These are phyloP conservation scores for Synaphobranchus kaupii DNA, from an alignment of 2,797 vertebrate species.

Conservation along the genomic window DNA sequence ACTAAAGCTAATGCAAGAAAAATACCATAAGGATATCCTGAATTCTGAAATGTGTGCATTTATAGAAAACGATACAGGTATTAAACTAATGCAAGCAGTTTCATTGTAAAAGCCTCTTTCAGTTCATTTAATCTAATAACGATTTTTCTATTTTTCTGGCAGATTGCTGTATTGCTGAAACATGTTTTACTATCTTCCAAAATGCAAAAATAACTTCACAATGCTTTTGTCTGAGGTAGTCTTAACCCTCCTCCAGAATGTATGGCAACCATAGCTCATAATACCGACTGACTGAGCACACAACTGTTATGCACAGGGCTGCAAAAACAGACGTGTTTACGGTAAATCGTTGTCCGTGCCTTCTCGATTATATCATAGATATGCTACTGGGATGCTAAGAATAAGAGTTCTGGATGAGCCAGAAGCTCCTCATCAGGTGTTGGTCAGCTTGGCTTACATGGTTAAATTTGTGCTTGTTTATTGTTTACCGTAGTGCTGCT, in stretches of 20 bases:
- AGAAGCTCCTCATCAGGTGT: not conserved
- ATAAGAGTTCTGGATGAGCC: not conserved
- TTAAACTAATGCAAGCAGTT: conserved; percentile 11
- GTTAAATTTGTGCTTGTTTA: conserved; percentile 29
- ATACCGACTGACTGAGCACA: too few relatives aligned
- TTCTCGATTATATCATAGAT: not conserved
- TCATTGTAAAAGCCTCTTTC: conserved; percentile 18
- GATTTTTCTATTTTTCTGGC: too few relatives aligned
- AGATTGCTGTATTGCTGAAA: too few relatives aligned
- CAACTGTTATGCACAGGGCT: not conserved
- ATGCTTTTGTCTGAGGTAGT: not conserved
- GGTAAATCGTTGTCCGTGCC: not conserved
- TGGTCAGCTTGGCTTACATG: not conserved
- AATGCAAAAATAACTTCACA: too few relatives aligned
- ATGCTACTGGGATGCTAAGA: not conserved
- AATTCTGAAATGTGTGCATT: too few relatives aligned
- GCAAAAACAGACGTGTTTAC: conserved; percentile 36
- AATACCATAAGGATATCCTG: too few relatives aligned
- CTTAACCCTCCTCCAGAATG: not conserved
- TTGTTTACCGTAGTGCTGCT: conserved; percentile 81
- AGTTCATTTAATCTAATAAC: not conserved
- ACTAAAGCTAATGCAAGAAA: too few relatives aligned
- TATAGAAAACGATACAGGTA: too few relatives aligned
- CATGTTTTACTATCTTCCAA: too few relatives aligned
- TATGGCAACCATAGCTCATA: not conserved